phyloP scores from a whole-genome alignment of 92 coral and sea anemone genomes.

The Siderastrea siderea region DNA sequence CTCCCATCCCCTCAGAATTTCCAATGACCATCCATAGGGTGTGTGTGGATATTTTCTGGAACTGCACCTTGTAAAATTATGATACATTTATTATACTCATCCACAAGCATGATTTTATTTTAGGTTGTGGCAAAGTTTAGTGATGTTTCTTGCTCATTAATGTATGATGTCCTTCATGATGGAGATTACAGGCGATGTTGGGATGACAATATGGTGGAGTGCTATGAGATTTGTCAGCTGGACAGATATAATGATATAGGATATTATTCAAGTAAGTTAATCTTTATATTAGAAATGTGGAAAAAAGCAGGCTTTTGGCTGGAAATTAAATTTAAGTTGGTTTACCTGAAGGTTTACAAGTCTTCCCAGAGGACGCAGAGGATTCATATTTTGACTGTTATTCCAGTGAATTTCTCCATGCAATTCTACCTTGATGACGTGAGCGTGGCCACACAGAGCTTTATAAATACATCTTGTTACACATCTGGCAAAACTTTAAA shows the following conservation, averaged over 20 bases:
- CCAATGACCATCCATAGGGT: too few species aligned
- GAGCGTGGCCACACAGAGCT: too few species aligned
- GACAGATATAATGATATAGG: slow-evolving; percentile 93
- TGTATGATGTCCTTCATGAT: slow-evolving; percentile 96
- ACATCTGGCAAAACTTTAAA: too few species aligned
- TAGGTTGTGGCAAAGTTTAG: slow-evolving; percentile 87
- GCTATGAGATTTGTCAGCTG: slow-evolving; percentile 87
- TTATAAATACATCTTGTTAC: too few species aligned
- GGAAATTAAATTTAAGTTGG: too few species aligned
- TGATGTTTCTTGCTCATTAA: slow-evolving; percentile 86
- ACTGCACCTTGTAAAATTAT: too few species aligned
- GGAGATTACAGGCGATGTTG: slow-evolving; percentile 93
- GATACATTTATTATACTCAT: background rate
- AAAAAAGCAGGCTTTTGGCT: too few species aligned
- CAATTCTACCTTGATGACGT: too few species aligned
- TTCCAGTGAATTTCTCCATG: too few species aligned
- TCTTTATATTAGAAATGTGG: background rate
- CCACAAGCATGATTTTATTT: background rate
- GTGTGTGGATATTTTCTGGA: too few species aligned
- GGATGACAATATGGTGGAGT: slow-evolving; percentile 98
- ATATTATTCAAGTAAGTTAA: slow-evolving; percentile 92
- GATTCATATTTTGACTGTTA: too few species aligned
- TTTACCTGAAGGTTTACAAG: background rate
- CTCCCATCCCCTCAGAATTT: too few species aligned
- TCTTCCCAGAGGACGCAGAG: background rate